These are phyloP conservation scores for Actinopyga echinites DNA, from an alignment of 53 echinoderm and acorn worm genomes.

Conservation along the genomic window DNA sequence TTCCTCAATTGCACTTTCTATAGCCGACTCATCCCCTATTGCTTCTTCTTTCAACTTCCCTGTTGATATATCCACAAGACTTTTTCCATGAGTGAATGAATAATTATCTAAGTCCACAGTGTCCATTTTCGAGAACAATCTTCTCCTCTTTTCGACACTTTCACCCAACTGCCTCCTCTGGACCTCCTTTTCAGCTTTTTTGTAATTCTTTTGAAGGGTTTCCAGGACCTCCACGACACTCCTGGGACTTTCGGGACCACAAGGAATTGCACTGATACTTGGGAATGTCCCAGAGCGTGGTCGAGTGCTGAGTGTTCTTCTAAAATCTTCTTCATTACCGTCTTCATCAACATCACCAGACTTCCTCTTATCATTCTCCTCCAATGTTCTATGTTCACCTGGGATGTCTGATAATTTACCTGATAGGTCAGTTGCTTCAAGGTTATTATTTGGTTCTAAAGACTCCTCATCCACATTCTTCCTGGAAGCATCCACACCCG, in stretches of 20 bases:
- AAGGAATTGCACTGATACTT: not conserved
- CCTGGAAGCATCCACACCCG: not conserved
- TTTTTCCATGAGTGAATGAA: not conserved
- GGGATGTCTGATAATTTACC: not conserved
- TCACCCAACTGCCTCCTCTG: not conserved
- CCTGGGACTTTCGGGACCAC: conserved; percentile 39
- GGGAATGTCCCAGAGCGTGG: conserved; percentile 65
- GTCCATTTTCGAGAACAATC: conserved; percentile 53
- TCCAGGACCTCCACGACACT: conserved; percentile 65
- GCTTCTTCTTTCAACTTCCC: not conserved
- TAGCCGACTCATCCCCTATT: not conserved
- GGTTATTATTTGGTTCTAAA: conserved; percentile 24
- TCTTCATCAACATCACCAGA: not conserved
- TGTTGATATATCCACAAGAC: too few species aligned
- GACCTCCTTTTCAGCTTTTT: conserved; percentile 46
- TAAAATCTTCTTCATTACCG: not conserved
- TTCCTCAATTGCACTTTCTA: not conserved
- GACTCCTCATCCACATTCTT: not conserved
- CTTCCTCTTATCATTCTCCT: not conserved
- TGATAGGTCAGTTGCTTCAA: not conserved
- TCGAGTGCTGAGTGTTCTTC: not conserved
- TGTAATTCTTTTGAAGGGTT: conserved; percentile 55
- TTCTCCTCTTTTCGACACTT: not conserved
- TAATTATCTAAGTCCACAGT: conserved; percentile 57
- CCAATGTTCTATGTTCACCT: not conserved